Evolutionary conservation across 2,113 vertebrate species (phyloP).

Genomic region (Oceanodroma tethys): DNA sequence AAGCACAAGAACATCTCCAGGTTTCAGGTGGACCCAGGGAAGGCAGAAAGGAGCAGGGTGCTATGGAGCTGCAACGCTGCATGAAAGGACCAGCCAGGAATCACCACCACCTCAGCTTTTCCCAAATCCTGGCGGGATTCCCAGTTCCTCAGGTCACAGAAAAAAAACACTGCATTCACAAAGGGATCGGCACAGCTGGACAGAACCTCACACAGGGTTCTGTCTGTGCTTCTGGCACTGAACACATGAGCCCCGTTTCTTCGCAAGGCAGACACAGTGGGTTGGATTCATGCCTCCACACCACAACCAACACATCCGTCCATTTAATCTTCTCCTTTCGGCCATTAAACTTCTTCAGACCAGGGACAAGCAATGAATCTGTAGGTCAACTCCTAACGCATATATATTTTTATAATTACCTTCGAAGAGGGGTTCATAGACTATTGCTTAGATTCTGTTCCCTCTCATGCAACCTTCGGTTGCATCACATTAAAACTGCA

Average conservation of each 20-base stretch:
- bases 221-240: not conserved
- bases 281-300: not conserved
- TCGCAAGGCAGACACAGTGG: not conserved
- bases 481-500: not conserved
- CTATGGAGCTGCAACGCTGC: not conserved
- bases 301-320: not conserved
- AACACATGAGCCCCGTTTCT: not conserved
- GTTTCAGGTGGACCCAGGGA: not conserved
- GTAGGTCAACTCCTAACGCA: not conserved
- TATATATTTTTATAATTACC: not conserved
- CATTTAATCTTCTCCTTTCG: rapidly evolving
- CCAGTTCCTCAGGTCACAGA: not conserved
- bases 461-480: not conserved
- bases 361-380: not conserved
- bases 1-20: not conserved
- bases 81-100: not conserved
- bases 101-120: not conserved
- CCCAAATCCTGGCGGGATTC: not conserved
- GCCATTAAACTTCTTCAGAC: not conserved
- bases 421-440: not conserved
- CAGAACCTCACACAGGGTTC: not conserved
- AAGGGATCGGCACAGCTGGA: not conserved
- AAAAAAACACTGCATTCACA: not conserved
- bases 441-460: not conserved
- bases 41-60: not conserved